Evolutionary conservation across 2,113 vertebrate genomes (phyloP).

Genomic region (Petromus typicus): DNA sequence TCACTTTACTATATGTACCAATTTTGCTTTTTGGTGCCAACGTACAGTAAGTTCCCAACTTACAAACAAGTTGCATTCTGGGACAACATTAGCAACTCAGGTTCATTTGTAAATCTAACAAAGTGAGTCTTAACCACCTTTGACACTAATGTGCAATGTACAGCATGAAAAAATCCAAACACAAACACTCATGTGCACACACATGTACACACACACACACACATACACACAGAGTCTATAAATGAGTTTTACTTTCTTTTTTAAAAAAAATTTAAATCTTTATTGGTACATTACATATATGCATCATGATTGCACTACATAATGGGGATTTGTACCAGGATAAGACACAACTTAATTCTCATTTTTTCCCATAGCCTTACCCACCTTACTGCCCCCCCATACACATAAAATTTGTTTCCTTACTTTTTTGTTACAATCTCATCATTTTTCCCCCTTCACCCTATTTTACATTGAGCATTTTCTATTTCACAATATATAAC

Average conservation of each 20-base stretch:
- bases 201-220: neutral
- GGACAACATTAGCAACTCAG: neutral
- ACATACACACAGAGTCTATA: neutral
- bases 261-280: no score
- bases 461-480: no score
- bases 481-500: no score
- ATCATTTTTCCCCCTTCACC: no score
- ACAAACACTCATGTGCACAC: neutral
- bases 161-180: neutral
- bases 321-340: no score
- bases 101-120: neutral
- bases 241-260: neutral
- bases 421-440: no score
- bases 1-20: neutral
- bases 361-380: no score
- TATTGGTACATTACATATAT: no score
- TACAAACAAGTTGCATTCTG: neutral
- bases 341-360: no score
- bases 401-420: no score
- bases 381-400: no score
- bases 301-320: no score
- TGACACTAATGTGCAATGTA: neutral
- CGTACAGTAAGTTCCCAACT: neutral
- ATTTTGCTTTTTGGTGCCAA: neutral
- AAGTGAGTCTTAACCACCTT: neutral